Conservation (phyloP, 2,113 vertebrate genomes). For the Hippopotamus amphibius region DNA sequence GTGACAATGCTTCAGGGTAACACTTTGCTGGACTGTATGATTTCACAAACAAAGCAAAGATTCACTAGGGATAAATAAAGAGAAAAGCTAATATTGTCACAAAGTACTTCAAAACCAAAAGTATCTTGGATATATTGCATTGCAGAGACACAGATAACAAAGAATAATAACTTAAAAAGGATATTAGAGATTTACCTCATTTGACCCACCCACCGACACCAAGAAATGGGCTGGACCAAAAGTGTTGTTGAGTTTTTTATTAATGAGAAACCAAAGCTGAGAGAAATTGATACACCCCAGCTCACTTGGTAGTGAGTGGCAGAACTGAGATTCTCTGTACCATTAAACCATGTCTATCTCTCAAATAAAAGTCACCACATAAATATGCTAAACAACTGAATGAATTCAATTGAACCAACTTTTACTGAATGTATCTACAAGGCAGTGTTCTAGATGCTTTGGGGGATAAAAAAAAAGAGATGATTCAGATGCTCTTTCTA, state of each 20-base stretch:
- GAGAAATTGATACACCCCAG: background rate
- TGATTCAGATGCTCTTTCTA: background rate
- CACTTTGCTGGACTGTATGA: conserved; percentile 26
- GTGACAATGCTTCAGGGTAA: background rate
- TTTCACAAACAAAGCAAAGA: conserved; percentile 47
- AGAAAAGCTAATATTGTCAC: conserved; percentile 25
- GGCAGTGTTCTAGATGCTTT: background rate
- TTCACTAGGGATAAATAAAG: conserved; percentile 47
- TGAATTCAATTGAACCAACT: conserved; percentile 2
- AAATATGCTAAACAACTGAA: background rate
- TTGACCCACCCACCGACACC: background rate
- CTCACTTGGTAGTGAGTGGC: background rate
- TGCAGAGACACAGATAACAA: conserved; percentile 10
- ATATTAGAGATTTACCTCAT: conserved; percentile 46
- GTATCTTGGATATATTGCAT: background rate
- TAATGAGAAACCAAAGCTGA: conserved; percentile 2
- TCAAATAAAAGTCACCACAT: background rate
- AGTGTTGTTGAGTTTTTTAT: background rate
- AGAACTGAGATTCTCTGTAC: background rate
- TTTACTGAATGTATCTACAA: background rate
- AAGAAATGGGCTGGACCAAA: background rate
- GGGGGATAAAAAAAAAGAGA: background rate
- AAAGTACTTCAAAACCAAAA: conserved; percentile 46
- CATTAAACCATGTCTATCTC: conserved; percentile 17
- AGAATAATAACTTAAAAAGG: conserved; percentile 4